These are phyloP conservation scores for Eristalis arbustorum DNA, from an alignment of 2,888 invertebrate species.

Conservation along the genomic window DNA sequence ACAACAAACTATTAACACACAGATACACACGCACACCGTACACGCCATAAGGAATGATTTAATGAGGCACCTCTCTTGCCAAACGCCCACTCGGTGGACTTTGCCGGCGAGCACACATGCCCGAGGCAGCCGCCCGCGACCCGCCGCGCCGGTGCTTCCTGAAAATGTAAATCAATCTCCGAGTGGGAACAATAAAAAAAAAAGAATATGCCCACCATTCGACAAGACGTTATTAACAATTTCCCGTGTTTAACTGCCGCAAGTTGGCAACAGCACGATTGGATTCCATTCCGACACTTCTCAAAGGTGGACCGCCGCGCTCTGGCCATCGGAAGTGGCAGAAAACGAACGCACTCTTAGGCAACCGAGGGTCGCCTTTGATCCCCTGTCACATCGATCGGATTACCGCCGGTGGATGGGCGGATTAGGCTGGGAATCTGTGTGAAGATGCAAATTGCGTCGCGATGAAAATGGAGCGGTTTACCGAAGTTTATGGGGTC, in stretches of 20 bases:
- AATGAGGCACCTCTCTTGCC: slow-evolving; percentile 34
- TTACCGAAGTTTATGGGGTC: background rate
- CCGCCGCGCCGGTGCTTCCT: background rate
- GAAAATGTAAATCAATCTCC: slow-evolving; percentile 28
- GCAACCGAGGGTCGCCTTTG: background rate
- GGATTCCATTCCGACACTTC: background rate
- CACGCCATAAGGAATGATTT: slow-evolving; percentile 26
- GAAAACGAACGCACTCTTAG: slow-evolving; percentile 17
- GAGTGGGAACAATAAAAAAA: slow-evolving; percentile 3
- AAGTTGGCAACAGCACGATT: background rate
- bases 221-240: slow-evolving; percentile 5
- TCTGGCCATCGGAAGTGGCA: slow-evolving; percentile 45
- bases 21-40: background rate
- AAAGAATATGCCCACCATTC: slow-evolving; percentile 9
- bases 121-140: background rate
- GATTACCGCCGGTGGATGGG: background rate
- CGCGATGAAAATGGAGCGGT: background rate
- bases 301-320: slow-evolving; percentile 19
- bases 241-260: slow-evolving; percentile 1
- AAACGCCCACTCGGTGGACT: slow-evolving; percentile 19
- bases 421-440: background rate
- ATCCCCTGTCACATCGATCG: background rate
- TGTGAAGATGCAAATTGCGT: background rate
- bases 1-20: slow-evolving; percentile 26
- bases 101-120: background rate